Conservation (phyloP, 1,140 invertebrate genomes). For the Diploscapter pachys region DNA sequence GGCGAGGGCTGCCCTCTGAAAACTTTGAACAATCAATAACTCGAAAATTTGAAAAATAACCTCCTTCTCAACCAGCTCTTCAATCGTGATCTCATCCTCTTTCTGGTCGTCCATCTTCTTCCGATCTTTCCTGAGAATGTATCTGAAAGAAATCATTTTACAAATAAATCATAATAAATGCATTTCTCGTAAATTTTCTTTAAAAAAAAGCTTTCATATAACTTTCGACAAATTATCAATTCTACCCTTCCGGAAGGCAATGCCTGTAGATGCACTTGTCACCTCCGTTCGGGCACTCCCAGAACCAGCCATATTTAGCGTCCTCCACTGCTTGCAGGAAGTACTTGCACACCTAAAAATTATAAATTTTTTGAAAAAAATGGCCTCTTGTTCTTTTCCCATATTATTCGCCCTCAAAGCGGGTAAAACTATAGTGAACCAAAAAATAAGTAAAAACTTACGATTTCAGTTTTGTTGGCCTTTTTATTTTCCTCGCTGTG, state of each 20-base stretch:
- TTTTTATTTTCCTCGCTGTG: slow-evolving; percentile 72
- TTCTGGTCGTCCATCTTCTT: slow-evolving; percentile 63
- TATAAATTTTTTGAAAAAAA: neutral
- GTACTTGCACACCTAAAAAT: slow-evolving; percentile 73
- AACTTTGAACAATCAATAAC: slow-evolving; percentile 76
- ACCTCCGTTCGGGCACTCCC: slow-evolving; percentile 88
- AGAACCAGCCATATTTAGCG: slow-evolving; percentile 99
- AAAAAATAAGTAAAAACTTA: slow-evolving; percentile 53
- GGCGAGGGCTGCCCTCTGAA: slow-evolving; percentile 76
- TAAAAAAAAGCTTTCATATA: too few relatives aligned
- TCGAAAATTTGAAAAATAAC: slow-evolving; percentile 34
- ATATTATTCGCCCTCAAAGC: neutral
- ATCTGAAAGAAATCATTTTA: slow-evolving; percentile 2
- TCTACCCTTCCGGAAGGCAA: slow-evolving; percentile 26
- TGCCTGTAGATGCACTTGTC: slow-evolving; percentile 27
- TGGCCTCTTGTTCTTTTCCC: neutral
- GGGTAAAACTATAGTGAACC: neutral
- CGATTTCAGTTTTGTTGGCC: slow-evolving; percentile 64
- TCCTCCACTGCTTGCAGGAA: slow-evolving; percentile 97
- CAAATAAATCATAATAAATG: neutral
- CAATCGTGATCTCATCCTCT: slow-evolving; percentile 60
- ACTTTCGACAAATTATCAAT: too few relatives aligned
- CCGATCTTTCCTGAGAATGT: slow-evolving; percentile 80
- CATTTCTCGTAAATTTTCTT: neutral
- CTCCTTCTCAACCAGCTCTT: slow-evolving; percentile 66